phyloP scores from a whole-genome alignment of 1,140 invertebrate genomes.

The Pseudomyrmex cubaensis region DNA sequence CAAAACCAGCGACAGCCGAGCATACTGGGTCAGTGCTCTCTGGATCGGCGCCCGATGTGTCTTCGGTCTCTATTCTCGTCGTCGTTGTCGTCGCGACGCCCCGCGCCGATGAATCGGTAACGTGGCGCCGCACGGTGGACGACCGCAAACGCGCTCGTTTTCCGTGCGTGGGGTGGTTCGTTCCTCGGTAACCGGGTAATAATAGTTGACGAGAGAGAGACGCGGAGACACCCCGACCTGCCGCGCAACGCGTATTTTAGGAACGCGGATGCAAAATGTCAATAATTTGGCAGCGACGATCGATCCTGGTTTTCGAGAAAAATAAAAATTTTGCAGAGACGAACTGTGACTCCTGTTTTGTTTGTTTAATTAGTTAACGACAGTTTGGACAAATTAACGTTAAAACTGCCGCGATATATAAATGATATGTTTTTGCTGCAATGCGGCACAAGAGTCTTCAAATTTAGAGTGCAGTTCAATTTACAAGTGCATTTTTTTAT shows the following conservation, averaged over 20 bases:
- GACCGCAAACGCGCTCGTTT: constrained; percentile 59
- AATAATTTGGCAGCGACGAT: constrained; percentile 20
- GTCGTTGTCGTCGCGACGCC: constrained; percentile 56
- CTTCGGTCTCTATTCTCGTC: constrained; percentile 77
- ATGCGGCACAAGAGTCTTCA: no score
- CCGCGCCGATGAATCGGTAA: constrained; percentile 69
- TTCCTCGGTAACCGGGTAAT: constrained; percentile 41
- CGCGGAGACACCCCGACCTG: constrained; percentile 8
- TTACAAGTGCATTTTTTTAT: no score
- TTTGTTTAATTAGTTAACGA: no score
- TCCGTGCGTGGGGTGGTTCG: constrained; percentile 12
- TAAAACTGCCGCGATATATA: no score
- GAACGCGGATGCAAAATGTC: constrained; percentile 47
- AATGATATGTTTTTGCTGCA: no score
- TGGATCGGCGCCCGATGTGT: constrained; percentile 77
- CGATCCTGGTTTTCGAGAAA: no score
- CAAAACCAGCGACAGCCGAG: constrained; percentile 73
- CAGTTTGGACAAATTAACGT: no score
- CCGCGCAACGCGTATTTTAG: constrained; percentile 36
- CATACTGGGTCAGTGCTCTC: constrained; percentile 84
- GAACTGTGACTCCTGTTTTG: no score
- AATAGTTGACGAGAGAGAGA: constrained; percentile 53
- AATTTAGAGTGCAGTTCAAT: no score
- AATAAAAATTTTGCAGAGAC: no score
- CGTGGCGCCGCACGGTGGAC: constrained; percentile 75